Percentiles rank a stretch among this genome's conserved stretches.
These are phyloP conservation scores for Gryllus bimaculatus DNA, from an alignment of 1,140 invertebrate species.

Conservation along the genomic window DNA sequence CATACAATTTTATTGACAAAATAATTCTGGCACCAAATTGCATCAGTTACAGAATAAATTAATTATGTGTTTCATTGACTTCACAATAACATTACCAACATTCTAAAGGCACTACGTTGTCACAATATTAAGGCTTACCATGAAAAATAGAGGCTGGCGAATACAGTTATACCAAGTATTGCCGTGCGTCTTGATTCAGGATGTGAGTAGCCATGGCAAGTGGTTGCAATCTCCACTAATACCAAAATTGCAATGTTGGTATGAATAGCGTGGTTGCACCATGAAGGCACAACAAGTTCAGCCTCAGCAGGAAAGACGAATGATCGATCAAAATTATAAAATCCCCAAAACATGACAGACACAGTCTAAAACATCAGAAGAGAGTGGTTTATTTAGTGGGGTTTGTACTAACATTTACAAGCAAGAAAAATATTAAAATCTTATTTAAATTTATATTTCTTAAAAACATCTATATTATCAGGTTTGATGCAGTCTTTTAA, in stretches of 20 bases:
- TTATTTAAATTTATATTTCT: too few relatives aligned
- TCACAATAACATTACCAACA: too few relatives aligned
- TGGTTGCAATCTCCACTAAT: conserved; percentile 32
- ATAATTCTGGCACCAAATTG: too few relatives aligned
- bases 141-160: neutral
- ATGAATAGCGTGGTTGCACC: conserved; percentile 60
- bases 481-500: too few relatives aligned
- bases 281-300: conserved; percentile 50
- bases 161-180: neutral
- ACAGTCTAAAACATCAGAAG: conserved; percentile 43
- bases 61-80: neutral
- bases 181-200: neutral
- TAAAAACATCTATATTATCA: too few relatives aligned
- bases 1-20: too few relatives aligned
- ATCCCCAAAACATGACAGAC: conserved; percentile 52
- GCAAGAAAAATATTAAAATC: too few relatives aligned
- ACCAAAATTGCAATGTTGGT: conserved; percentile 40
- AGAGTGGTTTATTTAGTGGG: too few relatives aligned
- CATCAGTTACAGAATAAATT: neutral
- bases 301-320: conserved; percentile 51
- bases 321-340: conserved; percentile 55
- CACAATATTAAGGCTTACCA: neutral
- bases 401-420: too few relatives aligned
- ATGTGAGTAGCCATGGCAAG: neutral
- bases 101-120: too few relatives aligned